Percentiles rank a stretch among this genome's conserved stretches.
phyloP scores from a whole-genome alignment of 1,140 invertebrate genomes.

The Cepaea nemoralis region DNA sequence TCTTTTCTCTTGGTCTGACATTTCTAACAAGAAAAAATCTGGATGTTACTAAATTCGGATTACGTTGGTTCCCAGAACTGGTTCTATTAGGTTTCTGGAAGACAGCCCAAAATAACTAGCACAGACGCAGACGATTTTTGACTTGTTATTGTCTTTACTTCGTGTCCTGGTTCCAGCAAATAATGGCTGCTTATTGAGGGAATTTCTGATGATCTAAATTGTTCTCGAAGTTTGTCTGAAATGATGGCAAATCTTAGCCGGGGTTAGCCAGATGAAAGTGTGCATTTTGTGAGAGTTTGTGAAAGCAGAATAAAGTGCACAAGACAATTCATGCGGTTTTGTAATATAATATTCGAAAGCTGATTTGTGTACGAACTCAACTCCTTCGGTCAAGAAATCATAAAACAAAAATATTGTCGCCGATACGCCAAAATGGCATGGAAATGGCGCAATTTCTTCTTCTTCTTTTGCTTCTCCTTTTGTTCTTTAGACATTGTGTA shows the following conservation, averaged over 20 bases:
- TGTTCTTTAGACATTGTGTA: no score
- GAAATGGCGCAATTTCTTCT: no score
- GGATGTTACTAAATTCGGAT: not conserved
- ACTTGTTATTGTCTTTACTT: constrained; percentile 7
- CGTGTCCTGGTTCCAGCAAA: not conserved
- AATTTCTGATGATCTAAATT: not conserved
- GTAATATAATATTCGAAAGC: no score
- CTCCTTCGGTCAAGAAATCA: no score
- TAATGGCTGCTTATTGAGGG: not conserved
- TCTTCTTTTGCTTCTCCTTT: no score
- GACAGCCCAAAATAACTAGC: not conserved
- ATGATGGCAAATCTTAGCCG: not conserved
- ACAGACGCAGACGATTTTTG: not conserved
- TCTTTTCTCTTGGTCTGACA: not conserved
- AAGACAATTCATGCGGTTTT: no score
- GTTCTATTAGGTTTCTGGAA: not conserved
- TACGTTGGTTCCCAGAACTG: not conserved
- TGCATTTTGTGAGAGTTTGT: not conserved
- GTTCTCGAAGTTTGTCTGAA: not conserved
- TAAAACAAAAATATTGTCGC: no score
- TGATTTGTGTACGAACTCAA: no score
- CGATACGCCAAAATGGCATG: no score
- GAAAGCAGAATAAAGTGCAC: not conserved
- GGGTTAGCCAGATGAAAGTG: not conserved
- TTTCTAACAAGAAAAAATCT: not conserved